Evolutionary conservation across 2,113 vertebrate genomes (phyloP).

Genomic region (human): DNA sequence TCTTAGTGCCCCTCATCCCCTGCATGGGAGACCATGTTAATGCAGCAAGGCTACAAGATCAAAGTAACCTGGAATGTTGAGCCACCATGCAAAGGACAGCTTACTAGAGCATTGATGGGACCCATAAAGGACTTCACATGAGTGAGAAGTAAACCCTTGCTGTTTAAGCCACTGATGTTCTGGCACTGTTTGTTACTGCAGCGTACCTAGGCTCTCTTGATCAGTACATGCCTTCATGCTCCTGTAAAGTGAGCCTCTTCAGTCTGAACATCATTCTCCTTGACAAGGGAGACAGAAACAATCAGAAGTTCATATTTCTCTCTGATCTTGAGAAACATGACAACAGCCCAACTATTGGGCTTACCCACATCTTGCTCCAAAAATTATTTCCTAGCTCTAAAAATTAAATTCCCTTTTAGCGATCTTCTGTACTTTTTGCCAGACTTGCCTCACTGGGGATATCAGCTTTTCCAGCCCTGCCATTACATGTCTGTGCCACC

Average conservation of each 20-base stretch:
- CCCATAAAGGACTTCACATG: not conserved
- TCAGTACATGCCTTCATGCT: not conserved
- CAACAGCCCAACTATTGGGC: not conserved
- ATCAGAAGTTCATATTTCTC: not conserved
- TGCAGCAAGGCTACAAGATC: not conserved
- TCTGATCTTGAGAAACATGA: not conserved
- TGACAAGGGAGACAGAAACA: not conserved
- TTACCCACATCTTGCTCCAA: not conserved
- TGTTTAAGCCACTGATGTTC: not conserved
- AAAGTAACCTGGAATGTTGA: not conserved
- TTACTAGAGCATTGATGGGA: not conserved
- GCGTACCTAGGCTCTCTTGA: not conserved
- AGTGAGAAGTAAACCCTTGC: not conserved
- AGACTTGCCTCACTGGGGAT: not conserved
- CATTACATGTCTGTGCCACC: not conserved
- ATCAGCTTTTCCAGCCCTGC: not conserved
- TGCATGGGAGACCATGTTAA: not conserved
- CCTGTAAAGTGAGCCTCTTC: not conserved
- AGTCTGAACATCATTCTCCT: not conserved
- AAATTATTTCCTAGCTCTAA: not conserved
- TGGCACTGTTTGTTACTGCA: not conserved
- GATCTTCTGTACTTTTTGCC: not conserved
- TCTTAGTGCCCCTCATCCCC: not conserved
- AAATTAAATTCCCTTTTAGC: not conserved
- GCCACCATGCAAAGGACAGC: not conserved